A percentile compares a stretch with the other conserved stretches of the same genome.
Evolutionary conservation across 2,797 vertebrate species (phyloP).

Genomic region (Falco cherrug): DNA sequence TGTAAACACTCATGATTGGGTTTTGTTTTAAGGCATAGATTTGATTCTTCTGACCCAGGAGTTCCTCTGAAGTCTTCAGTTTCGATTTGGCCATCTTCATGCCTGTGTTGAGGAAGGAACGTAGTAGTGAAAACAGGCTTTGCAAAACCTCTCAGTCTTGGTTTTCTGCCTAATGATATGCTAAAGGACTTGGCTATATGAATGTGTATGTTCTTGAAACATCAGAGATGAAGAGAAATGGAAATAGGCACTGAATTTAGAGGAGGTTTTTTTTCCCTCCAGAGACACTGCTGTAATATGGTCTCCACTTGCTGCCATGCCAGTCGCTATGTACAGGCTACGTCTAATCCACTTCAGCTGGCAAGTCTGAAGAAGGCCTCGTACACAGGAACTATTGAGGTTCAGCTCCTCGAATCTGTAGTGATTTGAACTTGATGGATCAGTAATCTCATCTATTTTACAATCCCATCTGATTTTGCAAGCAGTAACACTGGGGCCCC

Average conservation of each 20-base stretch:
- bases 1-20: not conserved
- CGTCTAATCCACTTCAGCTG: not conserved
- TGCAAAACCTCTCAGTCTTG: slow-evolving; percentile 14
- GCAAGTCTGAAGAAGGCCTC: not conserved
- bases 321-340: not conserved
- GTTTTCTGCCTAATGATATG: not conserved
- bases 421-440: not conserved
- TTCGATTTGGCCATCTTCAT: slow-evolving; percentile 8
- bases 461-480: not conserved
- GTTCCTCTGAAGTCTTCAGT: not conserved
- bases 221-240: not conserved
- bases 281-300: not conserved
- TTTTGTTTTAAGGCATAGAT: not conserved
- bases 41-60: not conserved
- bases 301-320: not conserved
- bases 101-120: not conserved
- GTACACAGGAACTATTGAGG: not conserved
- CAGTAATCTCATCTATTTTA: not conserved
- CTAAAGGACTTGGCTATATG: not conserved
- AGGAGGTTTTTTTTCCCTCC: not conserved
- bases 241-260: not conserved
- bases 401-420: not conserved
- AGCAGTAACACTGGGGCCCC: not conserved
- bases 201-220: not conserved
- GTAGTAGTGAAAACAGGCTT: slow-evolving; percentile 33